A percentile compares a stretch with the other conserved stretches of the same genome.
phyloP scores from a whole-genome alignment of 2,113 vertebrate genomes.

The Panthera leo region DNA sequence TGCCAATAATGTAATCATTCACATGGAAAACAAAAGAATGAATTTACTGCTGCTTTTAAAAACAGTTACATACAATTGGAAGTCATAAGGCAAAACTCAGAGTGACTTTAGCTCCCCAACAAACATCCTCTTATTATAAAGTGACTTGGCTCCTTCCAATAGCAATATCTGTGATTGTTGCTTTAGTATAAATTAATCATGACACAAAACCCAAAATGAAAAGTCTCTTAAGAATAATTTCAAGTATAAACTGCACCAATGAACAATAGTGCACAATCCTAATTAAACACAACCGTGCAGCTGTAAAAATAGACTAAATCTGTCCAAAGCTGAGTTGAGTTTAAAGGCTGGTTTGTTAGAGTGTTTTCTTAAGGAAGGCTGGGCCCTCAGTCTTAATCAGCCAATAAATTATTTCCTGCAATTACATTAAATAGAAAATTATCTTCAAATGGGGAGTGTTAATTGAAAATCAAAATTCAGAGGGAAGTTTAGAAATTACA shows the following conservation, averaged over 20 bases:
- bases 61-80: slow-evolving; percentile 73
- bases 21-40: slow-evolving; percentile 69
- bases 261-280: slow-evolving; percentile 90
- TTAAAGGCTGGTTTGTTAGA: slow-evolving; percentile 87
- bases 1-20: slow-evolving; percentile 72
- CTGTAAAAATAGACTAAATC: slow-evolving; percentile 93
- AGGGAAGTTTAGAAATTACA: slow-evolving; percentile 92
- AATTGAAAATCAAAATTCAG: slow-evolving; percentile 97
- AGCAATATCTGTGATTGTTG: slow-evolving; percentile 81
- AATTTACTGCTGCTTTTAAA: slow-evolving; percentile 63
- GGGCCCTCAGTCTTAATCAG: slow-evolving; percentile 94
- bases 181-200: slow-evolving; percentile 86
- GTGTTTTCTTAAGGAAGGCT: slow-evolving; percentile 91
- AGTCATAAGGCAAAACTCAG: slow-evolving; percentile 77
- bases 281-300: slow-evolving; percentile 90
- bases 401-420: slow-evolving; percentile 97
- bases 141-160: slow-evolving; percentile 76
- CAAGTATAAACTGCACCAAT: slow-evolving; percentile 84
- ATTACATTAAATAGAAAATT: slow-evolving; percentile 95
- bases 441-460: slow-evolving; percentile 94
- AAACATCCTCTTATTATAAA: slow-evolving; percentile 76
- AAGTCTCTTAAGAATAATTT: slow-evolving; percentile 88
- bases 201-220: slow-evolving; percentile 86
- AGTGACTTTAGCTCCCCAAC: slow-evolving; percentile 75
- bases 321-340: slow-evolving; percentile 87